phyloP scores from a whole-genome alignment of 2,888 invertebrate species.

The Lochmaea capreae region DNA sequence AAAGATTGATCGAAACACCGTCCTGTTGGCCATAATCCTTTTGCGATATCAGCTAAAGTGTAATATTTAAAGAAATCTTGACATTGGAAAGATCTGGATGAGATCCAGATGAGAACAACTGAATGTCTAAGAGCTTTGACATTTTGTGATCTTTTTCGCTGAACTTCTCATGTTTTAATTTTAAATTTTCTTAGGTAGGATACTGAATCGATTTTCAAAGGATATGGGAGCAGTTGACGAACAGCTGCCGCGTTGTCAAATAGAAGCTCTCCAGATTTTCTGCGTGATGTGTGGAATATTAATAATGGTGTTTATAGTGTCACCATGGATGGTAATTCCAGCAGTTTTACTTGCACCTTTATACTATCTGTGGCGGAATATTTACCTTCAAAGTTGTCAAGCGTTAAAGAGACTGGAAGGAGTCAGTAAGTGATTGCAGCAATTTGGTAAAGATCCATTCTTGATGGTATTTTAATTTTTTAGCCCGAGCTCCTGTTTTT shows the following conservation, averaged over 20 bases:
- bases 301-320: slow-evolving; percentile 77
- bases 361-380: slow-evolving; percentile 73
- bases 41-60: no score
- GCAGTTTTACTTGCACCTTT: slow-evolving; percentile 72
- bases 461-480: slow-evolving; percentile 40
- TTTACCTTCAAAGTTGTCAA: slow-evolving; percentile 79
- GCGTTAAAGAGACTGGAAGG: slow-evolving; percentile 76
- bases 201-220: slow-evolving; percentile 87
- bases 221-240: slow-evolving; percentile 86
- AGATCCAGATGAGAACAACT: no score
- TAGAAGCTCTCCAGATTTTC: slow-evolving; percentile 75
- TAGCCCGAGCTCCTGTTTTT: slow-evolving; percentile 90
- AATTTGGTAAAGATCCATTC: no score
- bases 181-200: slow-evolving; percentile 69
- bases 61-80: no score
- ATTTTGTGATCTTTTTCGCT: no score
- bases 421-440: slow-evolving; percentile 58
- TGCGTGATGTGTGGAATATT: slow-evolving; percentile 80
- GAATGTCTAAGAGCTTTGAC: no score
- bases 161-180: no score
- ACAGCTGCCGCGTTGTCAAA: slow-evolving; percentile 73
- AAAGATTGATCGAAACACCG: no score
- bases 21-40: no score
- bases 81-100: no score
- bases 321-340: slow-evolving; percentile 75